Evolutionary conservation across 1,140 invertebrate genomes (phyloP), one percentile per base, ranked within the genome.

Genomic region (Platorchestia sp.): DNA sequence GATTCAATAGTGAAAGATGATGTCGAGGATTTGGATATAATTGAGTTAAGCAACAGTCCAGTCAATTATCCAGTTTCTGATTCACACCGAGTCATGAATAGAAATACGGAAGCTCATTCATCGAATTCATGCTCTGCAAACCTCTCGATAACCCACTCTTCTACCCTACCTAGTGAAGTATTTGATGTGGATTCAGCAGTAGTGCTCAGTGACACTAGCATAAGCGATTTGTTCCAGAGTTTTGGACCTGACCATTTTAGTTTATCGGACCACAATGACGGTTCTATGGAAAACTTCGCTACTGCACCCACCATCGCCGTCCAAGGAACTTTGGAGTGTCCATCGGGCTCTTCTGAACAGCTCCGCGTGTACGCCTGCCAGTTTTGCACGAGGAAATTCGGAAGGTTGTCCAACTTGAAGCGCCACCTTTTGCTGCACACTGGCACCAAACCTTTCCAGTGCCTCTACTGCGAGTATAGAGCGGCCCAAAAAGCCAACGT

Each of bases 401-500:
- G 95, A 22, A 27, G 95, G 6, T 75, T 95, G 53, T 95, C 95
- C n/a, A 95, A 95, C 42, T 45, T 95, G 95, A 95, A 86, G 53
- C 86, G 93, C n/a, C 95, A 95, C 45, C 91, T 95, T 47, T 44
- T 95, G 95, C 47, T 95, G 42, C 95, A 95, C 95, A 95, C 90
- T 0, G 95, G 95, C 42, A 87, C n/a, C n/a, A 95, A 95, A 45
- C 95, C 95, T 36, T 95, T 95, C 86, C 95, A 47, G 7, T 95
- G 95, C 51, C 51, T 95, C 45, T 95, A 75, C n/a, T 95, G 95
- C 44, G 95, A 75, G 6, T 95, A 95, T n/a, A 6, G 95, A 41
- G 95, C 95, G 3, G 95, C 86, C 19, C 95, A 95, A 47, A 95
- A 95, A 45, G 95, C 95, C 7, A 95, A 95, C 86, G 95, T 95